Evolutionary conservation across 2,888 invertebrate genomes (phyloP).

Genomic region (Lithophane socia): DNA sequence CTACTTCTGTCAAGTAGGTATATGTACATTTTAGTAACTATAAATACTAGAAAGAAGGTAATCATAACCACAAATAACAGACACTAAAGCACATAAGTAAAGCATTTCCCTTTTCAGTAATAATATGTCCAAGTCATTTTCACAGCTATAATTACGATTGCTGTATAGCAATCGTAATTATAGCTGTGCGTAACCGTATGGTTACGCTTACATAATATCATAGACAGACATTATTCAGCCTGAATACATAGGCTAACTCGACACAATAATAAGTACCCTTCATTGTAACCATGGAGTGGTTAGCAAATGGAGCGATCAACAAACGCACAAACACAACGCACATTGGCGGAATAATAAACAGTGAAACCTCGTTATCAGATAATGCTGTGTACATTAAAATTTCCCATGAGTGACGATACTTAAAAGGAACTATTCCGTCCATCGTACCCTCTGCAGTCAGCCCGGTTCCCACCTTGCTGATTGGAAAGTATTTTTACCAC

Average conservation of each 20-base stretch:
- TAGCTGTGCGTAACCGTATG: too few relatives aligned
- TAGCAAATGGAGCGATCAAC: slow-evolving; percentile 24
- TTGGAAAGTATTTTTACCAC: too few relatives aligned
- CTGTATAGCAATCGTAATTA: too few relatives aligned
- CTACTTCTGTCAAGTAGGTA: not conserved
- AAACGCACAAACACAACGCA: slow-evolving; percentile 2
- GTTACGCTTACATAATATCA: slow-evolving; percentile 8
- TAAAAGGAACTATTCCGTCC: not conserved
- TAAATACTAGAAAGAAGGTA: not conserved
- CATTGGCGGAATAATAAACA: slow-evolving; percentile 9
- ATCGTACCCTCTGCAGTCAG: not conserved
- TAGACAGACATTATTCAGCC: slow-evolving; percentile 10
- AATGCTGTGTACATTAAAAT: not conserved
- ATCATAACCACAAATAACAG: not conserved
- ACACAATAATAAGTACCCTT: slow-evolving; percentile 52
- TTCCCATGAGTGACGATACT: not conserved
- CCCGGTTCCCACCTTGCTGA: too few relatives aligned
- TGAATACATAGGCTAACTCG: slow-evolving; percentile 42
- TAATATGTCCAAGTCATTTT: not conserved
- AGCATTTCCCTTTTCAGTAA: not conserved
- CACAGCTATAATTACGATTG: slow-evolving; percentile 10
- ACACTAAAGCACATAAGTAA: not conserved
- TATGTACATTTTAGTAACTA: not conserved
- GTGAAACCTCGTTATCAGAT: not conserved
- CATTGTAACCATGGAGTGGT: slow-evolving; percentile 20